Evolutionary conservation across 2,113 vertebrate genomes (phyloP).

Genomic region (Esox niger): DNA sequence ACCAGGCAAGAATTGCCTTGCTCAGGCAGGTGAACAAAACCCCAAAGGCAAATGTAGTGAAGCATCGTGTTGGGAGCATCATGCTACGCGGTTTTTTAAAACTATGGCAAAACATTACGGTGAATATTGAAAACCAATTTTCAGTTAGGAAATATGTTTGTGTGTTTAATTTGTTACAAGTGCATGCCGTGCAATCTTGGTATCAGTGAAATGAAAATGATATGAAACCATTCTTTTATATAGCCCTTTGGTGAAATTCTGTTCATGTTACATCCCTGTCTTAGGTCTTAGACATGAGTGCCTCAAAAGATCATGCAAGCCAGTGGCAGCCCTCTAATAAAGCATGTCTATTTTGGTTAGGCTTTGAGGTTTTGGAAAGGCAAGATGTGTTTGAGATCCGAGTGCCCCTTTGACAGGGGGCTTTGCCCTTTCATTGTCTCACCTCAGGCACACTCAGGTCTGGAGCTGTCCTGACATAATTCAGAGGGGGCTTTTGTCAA

Average conservation of each 20-base stretch:
- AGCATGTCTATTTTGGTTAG: constrained; percentile 35
- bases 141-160: too few species aligned
- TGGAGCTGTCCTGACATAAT: neutral
- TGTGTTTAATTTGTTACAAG: too few species aligned
- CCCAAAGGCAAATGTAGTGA: too few species aligned
- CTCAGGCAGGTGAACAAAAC: too few species aligned
- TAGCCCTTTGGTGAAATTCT: neutral
- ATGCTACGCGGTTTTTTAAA: too few species aligned
- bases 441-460: constrained; percentile 1
- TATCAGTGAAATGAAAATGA: too few species aligned
- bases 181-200: too few species aligned
- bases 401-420: constrained; percentile 2
- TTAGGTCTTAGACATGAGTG: neutral
- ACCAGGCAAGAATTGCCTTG: too few species aligned
- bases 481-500: neutral
- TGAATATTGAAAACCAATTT: too few species aligned
- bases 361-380: constrained; percentile 24
- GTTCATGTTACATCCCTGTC: neutral
- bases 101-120: too few species aligned
- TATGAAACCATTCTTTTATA: too few species aligned
- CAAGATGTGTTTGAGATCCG: constrained; percentile 30
- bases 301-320: constrained; percentile 25
- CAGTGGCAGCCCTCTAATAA: constrained; percentile 24
- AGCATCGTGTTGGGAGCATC: too few species aligned
- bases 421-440: constrained; percentile 11